Conservation (phyloP, 2,888 invertebrate genomes). For the Eremobia ochroleuca region DNA sequence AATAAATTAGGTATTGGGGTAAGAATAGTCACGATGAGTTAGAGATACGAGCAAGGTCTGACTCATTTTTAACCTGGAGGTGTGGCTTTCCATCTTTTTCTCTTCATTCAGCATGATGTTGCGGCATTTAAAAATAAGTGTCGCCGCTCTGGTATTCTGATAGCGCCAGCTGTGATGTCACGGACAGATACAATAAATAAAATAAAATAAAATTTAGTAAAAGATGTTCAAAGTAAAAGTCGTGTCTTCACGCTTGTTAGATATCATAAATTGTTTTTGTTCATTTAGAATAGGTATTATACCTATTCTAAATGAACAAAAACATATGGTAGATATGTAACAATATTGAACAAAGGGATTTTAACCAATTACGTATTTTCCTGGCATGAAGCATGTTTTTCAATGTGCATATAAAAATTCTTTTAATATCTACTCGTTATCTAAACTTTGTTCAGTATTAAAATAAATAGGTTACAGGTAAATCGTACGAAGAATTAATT, state of each 20-base stretch:
- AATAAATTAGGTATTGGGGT: no score
- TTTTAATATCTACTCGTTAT: not conserved
- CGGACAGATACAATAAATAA: no score
- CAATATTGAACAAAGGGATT: not conserved
- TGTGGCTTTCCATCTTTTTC: no score
- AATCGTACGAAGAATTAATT: conserved; percentile 12
- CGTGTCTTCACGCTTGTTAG: not conserved
- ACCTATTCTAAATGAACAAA: no score
- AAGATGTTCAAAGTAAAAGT: not conserved
- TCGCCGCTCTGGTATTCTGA: no score
- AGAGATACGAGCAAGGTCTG: no score
- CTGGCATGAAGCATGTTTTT: not conserved
- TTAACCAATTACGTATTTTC: not conserved
- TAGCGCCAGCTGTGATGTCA: no score
- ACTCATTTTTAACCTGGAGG: no score
- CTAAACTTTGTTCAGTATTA: not conserved
- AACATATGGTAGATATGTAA: not conserved
- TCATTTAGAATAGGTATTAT: not conserved
- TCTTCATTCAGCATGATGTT: not conserved
- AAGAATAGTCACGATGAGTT: no score
- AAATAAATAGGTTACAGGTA: conserved; percentile 14
- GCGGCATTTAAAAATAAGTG: no score
- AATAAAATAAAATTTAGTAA: not conserved
- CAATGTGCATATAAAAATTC: not conserved
- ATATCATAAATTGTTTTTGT: not conserved